These are phyloP conservation scores for Arenicola marina DNA, from an alignment of 2,888 invertebrate species.

Conservation along the genomic window DNA sequence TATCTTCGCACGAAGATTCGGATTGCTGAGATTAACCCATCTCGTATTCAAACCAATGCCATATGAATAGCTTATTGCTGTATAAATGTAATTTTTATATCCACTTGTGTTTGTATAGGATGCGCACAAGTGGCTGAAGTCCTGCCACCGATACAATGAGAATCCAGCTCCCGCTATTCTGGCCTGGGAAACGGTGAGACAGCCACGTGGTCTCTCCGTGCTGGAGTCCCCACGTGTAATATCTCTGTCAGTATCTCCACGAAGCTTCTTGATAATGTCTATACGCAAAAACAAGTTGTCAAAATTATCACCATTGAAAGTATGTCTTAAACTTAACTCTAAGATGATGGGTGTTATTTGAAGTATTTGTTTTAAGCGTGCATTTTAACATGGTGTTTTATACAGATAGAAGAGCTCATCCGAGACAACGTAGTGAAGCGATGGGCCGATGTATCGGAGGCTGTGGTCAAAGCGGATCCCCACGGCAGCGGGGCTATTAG, in stretches of 20 bases:
- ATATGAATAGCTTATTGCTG: not conserved
- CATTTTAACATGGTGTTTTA: not conserved
- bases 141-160: slow-evolving; percentile 53
- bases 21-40: no score
- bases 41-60: no score
- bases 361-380: no score
- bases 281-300: no score
- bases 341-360: no score
- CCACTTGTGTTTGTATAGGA: slow-evolving; percentile 29
- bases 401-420: slow-evolving; percentile 52
- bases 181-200: slow-evolving; percentile 59
- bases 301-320: no score
- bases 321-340: no score
- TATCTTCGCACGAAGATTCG: no score
- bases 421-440: slow-evolving; percentile 52
- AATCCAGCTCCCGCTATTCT: slow-evolving; percentile 49
- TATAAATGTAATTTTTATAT: not conserved
- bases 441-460: slow-evolving; percentile 51
- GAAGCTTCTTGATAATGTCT: no score
- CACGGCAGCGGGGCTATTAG: slow-evolving; percentile 41
- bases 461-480: slow-evolving; percentile 43
- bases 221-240: no score
- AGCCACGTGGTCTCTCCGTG: no score
- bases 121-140: slow-evolving; percentile 58
- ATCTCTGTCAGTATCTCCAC: no score